Evolutionary conservation across 2,113 vertebrate genomes (phyloP).

Genomic region (Neolamprologus tretocephalus): DNA sequence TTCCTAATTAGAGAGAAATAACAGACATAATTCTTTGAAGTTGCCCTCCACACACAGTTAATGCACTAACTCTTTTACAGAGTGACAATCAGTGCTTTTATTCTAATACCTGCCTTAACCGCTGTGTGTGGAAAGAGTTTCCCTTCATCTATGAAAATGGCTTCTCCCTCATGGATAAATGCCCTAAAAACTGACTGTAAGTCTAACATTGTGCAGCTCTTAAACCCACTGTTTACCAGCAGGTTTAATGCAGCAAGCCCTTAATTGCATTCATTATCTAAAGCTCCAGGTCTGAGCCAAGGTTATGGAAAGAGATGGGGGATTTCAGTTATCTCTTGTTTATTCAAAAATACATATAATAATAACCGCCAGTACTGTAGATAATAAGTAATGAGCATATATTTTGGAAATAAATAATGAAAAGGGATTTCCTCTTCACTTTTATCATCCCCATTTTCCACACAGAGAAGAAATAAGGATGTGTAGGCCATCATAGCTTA

Average conservation of each 20-base stretch:
- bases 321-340: conserved; percentile 72
- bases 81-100: background rate
- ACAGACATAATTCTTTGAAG: background rate
- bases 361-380: conserved; percentile 53
- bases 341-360: conserved; percentile 68
- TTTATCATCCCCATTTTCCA: conserved; percentile 59
- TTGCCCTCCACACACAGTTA: background rate
- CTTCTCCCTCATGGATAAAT: conserved; percentile 5
- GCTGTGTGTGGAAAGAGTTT: background rate
- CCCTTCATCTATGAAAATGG: conserved; percentile 1
- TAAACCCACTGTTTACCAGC: conserved; percentile 62
- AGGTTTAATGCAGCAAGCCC: conserved; percentile 59
- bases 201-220: conserved; percentile 41
- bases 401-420: conserved; percentile 65
- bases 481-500: conserved; percentile 43
- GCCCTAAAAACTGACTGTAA: conserved; percentile 41
- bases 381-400: conserved; percentile 69
- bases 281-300: conserved; percentile 65
- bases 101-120: background rate
- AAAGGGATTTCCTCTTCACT: conserved; percentile 53
- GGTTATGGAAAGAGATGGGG: conserved; percentile 59
- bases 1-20: background rate
- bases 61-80: background rate
- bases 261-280: conserved; percentile 78
- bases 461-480: conserved; percentile 47